These are phyloP conservation scores for Phoronis australis DNA, from an alignment of 2,888 invertebrate species.

Conservation along the genomic window DNA sequence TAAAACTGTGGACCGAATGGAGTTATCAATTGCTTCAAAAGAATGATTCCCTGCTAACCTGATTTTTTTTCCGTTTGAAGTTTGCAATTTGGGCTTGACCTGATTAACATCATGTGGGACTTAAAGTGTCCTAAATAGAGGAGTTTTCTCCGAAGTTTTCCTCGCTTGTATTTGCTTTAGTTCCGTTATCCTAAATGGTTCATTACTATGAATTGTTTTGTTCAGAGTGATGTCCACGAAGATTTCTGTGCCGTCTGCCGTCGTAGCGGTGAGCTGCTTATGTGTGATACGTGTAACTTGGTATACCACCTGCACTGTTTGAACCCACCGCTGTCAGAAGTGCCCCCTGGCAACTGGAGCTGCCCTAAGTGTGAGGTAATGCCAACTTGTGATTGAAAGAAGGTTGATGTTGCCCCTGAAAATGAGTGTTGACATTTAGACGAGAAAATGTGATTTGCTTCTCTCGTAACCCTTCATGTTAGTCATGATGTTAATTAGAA, in stretches of 20 bases:
- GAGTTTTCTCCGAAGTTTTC: no score
- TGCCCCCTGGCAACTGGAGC: conserved; percentile 36
- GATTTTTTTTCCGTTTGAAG: no score
- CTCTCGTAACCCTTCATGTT: neutral
- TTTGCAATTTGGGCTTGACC: no score
- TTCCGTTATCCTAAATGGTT: no score
- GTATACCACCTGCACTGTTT: conserved; percentile 35
- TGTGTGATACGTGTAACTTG: conserved; percentile 33
- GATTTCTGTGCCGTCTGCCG: conserved; percentile 31
- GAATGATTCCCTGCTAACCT: no score
- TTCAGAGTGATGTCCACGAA: conserved; percentile 24
- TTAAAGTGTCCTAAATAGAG: no score
- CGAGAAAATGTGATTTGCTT: conserved; percentile 2
- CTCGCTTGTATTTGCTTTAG: no score
- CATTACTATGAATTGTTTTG: no score
- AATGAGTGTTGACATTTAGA: neutral
- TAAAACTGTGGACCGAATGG: no score
- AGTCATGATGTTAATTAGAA: no score
- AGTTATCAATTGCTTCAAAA: no score
- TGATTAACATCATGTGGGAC: no score
- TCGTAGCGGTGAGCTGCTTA: conserved; percentile 27
- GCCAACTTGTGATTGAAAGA: neutral
- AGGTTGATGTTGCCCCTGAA: neutral
- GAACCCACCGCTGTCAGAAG: conserved; percentile 22
- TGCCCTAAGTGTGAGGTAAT: conserved; percentile 44